Base-by-base conservation (phyloP, 2,797 vertebrate species). In the Notolabrus celidotus region DNA sequence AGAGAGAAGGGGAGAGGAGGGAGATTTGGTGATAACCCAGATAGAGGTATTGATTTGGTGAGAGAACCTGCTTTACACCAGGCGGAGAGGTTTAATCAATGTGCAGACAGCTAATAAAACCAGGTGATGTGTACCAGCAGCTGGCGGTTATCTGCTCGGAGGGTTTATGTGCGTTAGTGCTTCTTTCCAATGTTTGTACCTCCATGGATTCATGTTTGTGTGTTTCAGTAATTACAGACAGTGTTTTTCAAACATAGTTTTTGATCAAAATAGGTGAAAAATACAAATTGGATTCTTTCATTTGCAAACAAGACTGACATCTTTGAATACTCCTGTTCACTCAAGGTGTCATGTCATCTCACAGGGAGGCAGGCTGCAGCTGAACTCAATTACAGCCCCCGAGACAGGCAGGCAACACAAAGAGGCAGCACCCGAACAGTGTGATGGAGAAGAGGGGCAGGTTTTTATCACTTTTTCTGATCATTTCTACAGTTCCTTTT, bases 301-400 rank as follows among this genome's bases (percentile, higher is more conserved):
- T 82, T 79, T 74, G 50, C 69, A 79, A 82, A 82, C 55, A 71
- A 66, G 67, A 71, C 60, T 75, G 74, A 84, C 78, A 63, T 74
- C 46, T 77, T 58, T 22, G 58, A 66, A 72, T 52, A 61, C 75
- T 58, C 82, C 58, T 80, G 52, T 89, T 87, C 83, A 55, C 78
- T 74, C 66, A 55, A 68, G 74, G 65, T 82, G 78, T 81, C 75
- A 60, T 71, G 76, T 83, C 67, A 36, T 67, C 62, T 53, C 66
- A 58, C 65, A 49, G 63, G 46, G 59, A 64, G 65, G 63, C 71
- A 59, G 50, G 17, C 20, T 60, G 65, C 74, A 78, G 73, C 64
- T 80, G 61, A 85, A 84, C 84, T 85, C 81, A 86, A 83, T 87
- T 77, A 83, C 80, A 81, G 67, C 36, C 58, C 68, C 34, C 68